A percentile compares a stretch with the other conserved stretches of the same genome.
Evolutionary conservation across 2,888 invertebrate genomes (phyloP).

Genomic region (Machimus atricapillus): DNA sequence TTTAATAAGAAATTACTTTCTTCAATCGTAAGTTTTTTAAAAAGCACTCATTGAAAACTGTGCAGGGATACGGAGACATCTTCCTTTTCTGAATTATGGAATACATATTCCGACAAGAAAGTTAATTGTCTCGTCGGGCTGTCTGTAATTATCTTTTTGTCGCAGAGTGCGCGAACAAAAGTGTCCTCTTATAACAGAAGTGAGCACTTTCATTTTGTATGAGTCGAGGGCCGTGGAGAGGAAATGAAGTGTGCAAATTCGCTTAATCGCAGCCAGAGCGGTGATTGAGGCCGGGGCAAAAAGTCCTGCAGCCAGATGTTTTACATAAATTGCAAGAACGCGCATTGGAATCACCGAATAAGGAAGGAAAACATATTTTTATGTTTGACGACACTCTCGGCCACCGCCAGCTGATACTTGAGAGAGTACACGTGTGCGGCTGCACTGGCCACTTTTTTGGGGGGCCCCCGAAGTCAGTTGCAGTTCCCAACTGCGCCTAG

Average conservation of each 20-base stretch:
- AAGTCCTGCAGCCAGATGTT: not conserved
- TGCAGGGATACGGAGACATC: no score
- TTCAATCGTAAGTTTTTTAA: no score
- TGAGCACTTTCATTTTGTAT: not conserved
- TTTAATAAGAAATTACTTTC: no score
- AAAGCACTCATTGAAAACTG: no score
- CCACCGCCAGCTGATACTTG: not conserved
- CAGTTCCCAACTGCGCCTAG: not conserved
- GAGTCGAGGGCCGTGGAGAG: not conserved
- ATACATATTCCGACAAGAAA: no score
- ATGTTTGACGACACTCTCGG: not conserved
- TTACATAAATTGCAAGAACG: not conserved
- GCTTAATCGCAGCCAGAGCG: not conserved
- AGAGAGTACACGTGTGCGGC: not conserved
- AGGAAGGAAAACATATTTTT: slow-evolving; percentile 13
- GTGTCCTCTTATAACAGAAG: not conserved
- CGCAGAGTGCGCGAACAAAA: not conserved
- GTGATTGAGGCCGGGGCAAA: not conserved
- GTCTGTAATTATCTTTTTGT: not conserved
- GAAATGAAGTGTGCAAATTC: slow-evolving; percentile 5
- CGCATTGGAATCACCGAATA: not conserved
- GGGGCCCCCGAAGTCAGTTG: not conserved
- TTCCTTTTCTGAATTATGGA: no score
- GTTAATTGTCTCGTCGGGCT: not conserved
- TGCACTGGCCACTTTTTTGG: not conserved